These are phyloP conservation scores for Lampris megalopsis DNA, from an alignment of 2,113 vertebrate genomes.

Conservation along the genomic window DNA sequence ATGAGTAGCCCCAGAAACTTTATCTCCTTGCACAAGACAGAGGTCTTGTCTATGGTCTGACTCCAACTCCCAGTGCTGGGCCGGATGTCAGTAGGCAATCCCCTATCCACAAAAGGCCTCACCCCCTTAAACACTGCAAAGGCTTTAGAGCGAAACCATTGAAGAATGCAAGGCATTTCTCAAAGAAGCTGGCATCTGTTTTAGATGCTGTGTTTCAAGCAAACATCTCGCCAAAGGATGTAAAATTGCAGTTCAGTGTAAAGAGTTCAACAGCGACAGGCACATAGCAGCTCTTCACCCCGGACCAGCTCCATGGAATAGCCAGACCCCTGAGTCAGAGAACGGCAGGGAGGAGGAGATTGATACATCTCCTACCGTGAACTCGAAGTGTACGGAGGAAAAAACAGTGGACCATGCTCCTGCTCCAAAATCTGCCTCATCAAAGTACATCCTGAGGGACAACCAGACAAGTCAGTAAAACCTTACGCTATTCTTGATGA, in stretches of 20 bases:
- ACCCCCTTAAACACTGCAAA: conserved; percentile 4
- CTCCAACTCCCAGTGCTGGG: not conserved
- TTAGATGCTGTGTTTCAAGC: conserved; percentile 9
- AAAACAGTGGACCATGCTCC: not conserved
- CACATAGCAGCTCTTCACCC: conserved; percentile 17
- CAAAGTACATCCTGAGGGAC: not conserved
- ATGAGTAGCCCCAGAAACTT: not conserved
- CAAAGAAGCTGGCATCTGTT: not conserved
- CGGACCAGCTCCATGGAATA: conserved; percentile 1
- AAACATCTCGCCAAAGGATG: not conserved
- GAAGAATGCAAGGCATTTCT: conserved; percentile 1
- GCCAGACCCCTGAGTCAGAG: conserved; percentile 1
- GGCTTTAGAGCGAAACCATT: conserved; percentile 3
- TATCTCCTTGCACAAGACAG: not conserved
- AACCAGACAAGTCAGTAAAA: not conserved
- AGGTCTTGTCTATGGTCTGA: too few relatives aligned
- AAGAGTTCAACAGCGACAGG: conserved; percentile 6
- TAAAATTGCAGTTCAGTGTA: conserved; percentile 8
- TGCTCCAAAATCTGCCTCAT: conserved; percentile 1
- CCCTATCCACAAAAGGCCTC: conserved; percentile 20
- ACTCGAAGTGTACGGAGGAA: not conserved
- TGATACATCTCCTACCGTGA: not conserved
- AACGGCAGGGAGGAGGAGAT: not conserved
- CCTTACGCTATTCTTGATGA: not conserved
- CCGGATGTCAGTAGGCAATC: not conserved